Percentiles rank a stretch among this genome's conserved stretches.
phyloP scores from a whole-genome alignment of 2,888 invertebrate species.

The Galeopsomyia nigrocyanea region DNA sequence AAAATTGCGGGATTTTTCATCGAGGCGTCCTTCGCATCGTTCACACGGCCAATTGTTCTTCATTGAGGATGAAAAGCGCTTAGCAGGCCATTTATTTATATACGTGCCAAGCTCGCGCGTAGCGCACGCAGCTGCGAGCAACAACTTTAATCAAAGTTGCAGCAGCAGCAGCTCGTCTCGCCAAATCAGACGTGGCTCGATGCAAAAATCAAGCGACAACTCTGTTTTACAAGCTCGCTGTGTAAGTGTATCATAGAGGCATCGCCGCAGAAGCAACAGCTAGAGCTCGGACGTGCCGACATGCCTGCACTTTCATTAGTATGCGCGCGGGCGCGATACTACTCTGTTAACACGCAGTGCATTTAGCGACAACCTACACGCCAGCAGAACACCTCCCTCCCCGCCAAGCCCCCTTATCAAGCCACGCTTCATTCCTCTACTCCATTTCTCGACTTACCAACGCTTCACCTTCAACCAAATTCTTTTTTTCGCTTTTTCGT shows the following conservation, averaged over 20 bases:
- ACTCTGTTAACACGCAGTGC: too few species aligned
- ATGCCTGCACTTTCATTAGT: conserved; percentile 27
- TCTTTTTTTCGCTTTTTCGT: too few species aligned
- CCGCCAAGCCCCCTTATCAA: too few species aligned
- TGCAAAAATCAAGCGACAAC: not conserved
- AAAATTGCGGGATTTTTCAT: conserved; percentile 45
- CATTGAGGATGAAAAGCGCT: conserved; percentile 42
- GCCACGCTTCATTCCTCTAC: too few species aligned
- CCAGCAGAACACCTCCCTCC: too few species aligned
- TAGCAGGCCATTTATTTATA: not conserved
- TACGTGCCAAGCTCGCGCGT: not conserved
- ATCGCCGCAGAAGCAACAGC: conserved; percentile 2
- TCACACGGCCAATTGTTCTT: conserved; percentile 49
- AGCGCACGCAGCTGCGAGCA: not conserved
- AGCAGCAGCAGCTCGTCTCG: not conserved
- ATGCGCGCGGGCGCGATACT: conserved; percentile 17
- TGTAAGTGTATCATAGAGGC: conserved; percentile 13
- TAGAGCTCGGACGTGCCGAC: conserved; percentile 14
- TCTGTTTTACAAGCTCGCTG: too few species aligned
- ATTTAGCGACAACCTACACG: too few species aligned
- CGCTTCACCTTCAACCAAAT: too few species aligned
- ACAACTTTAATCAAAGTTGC: too few species aligned
- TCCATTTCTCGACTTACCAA: too few species aligned
- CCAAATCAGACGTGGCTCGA: conserved; percentile 10
- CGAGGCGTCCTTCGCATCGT: conserved; percentile 48